These are phyloP conservation scores for Alviniconcha marisindica DNA, from an alignment of 1,140 invertebrate genomes.

Conservation along the genomic window DNA sequence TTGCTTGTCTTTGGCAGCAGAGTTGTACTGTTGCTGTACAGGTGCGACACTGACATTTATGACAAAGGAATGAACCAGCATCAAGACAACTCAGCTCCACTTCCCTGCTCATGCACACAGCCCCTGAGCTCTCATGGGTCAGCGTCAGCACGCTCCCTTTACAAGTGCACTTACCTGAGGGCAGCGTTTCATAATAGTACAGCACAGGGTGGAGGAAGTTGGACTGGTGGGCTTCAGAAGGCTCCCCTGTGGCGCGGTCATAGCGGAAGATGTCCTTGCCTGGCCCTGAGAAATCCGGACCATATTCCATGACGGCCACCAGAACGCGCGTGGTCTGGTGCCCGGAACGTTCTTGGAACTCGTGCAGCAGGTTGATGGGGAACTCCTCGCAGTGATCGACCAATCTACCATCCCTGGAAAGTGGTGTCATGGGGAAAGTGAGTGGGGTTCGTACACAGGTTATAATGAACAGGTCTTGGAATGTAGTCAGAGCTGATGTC, in stretches of 20 bases:
- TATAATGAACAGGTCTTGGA: too few species aligned
- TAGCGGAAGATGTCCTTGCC: slow-evolving; percentile 77
- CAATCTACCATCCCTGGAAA: slow-evolving; percentile 59
- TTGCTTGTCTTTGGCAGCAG: too few species aligned
- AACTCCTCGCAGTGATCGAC: slow-evolving; percentile 75
- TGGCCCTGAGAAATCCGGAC: slow-evolving; percentile 77
- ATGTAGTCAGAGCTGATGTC: too few species aligned
- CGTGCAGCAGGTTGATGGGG: slow-evolving; percentile 74
- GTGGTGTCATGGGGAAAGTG: neutral
- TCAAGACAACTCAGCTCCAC: too few species aligned
- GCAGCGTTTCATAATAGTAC: slow-evolving; percentile 75
- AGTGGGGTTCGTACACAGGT: too few species aligned
- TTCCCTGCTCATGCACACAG: too few species aligned
- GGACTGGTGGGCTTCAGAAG: slow-evolving; percentile 75
- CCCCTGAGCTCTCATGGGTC: too few species aligned
- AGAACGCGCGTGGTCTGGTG: slow-evolving; percentile 64
- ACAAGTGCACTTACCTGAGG: slow-evolving; percentile 72
- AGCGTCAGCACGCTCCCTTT: too few species aligned
- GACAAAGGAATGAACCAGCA: too few species aligned
- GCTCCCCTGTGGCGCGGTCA: slow-evolving; percentile 75
- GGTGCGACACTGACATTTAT: too few species aligned
- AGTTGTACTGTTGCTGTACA: too few species aligned
- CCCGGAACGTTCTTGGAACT: slow-evolving; percentile 71
- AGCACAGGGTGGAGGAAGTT: slow-evolving; percentile 79
- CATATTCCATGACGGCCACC: slow-evolving; percentile 76